Conservation (phyloP, 2,888 invertebrate species). For the Philereme vetulata region DNA sequence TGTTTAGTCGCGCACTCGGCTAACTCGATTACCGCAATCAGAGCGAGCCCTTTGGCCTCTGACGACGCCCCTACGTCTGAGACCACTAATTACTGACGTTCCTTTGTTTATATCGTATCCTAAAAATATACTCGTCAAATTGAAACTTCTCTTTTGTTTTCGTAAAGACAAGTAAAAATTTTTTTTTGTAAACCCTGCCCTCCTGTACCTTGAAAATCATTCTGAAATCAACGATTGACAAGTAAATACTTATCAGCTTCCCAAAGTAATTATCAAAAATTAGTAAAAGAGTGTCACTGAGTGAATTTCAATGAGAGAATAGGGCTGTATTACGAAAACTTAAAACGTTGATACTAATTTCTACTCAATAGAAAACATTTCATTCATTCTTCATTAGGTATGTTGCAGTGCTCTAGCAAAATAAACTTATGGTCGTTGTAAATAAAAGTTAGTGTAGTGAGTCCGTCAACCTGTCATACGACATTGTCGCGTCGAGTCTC, state of each 20-base stretch:
- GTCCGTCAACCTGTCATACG: slow-evolving; percentile 66
- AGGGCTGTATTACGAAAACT: too few species aligned
- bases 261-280: too few species aligned
- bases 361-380: slow-evolving; percentile 78
- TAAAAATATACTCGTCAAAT: too few species aligned
- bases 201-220: too few species aligned
- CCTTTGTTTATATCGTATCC: slow-evolving; percentile 23
- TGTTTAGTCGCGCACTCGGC: slow-evolving; percentile 70
- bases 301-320: too few species aligned
- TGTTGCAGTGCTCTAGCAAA: slow-evolving; percentile 50
- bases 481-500: slow-evolving; percentile 71
- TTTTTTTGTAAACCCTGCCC: too few species aligned
- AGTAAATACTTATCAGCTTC: too few species aligned
- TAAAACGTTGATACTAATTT: slow-evolving; percentile 70
- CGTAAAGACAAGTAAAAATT: too few species aligned
- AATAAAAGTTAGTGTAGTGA: slow-evolving; percentile 60
- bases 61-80: slow-evolving; percentile 62
- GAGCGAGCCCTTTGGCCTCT: slow-evolving; percentile 71
- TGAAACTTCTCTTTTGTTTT: too few species aligned
- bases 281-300: too few species aligned
- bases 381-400: slow-evolving; percentile 78
- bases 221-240: too few species aligned
- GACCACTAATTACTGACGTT: slow-evolving; percentile 43
- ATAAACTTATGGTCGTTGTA: slow-evolving; percentile 51
- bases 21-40: slow-evolving; percentile 82